Evolutionary conservation across 2,113 vertebrate species (phyloP).

Genomic region (Charina bottae): DNA sequence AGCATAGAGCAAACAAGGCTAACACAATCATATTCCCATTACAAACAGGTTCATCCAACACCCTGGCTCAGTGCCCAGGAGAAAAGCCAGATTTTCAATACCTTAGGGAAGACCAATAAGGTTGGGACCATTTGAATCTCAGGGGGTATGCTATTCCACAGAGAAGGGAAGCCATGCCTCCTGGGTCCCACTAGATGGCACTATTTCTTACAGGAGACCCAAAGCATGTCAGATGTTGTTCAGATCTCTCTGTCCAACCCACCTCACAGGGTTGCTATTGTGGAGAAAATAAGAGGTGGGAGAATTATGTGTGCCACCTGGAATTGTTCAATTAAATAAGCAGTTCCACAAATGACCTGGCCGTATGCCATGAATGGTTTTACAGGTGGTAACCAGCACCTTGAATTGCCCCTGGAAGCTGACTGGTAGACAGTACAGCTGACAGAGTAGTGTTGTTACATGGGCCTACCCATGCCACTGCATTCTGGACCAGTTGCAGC

Average conservation of each 20-base stretch:
- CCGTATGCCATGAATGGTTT: too few relatives aligned
- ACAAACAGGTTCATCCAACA: background rate
- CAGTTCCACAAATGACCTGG: too few relatives aligned
- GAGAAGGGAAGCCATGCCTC: background rate
- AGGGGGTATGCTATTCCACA: background rate
- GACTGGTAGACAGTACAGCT: too few relatives aligned
- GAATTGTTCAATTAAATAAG: too few relatives aligned
- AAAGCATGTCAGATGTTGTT: background rate
- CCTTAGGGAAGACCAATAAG: background rate
- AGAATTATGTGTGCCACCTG: too few relatives aligned
- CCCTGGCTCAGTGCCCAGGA: background rate
- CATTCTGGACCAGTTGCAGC: too few relatives aligned
- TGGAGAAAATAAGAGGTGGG: too few relatives aligned
- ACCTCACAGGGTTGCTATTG: too few relatives aligned
- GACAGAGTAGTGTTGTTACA: too few relatives aligned
- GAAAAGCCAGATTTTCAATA: background rate
- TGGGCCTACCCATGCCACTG: too few relatives aligned
- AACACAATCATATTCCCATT: background rate
- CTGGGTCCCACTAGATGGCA: background rate
- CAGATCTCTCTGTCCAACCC: background rate
- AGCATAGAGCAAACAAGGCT: background rate
- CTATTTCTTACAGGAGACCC: background rate
- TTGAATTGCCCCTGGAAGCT: too few relatives aligned
- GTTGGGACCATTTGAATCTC: background rate
- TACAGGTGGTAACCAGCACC: too few relatives aligned